A percentile compares a stretch with the other conserved stretches of the same genome.
Conservation (phyloP, 2,888 invertebrate species). For the Mythimna impura region DNA sequence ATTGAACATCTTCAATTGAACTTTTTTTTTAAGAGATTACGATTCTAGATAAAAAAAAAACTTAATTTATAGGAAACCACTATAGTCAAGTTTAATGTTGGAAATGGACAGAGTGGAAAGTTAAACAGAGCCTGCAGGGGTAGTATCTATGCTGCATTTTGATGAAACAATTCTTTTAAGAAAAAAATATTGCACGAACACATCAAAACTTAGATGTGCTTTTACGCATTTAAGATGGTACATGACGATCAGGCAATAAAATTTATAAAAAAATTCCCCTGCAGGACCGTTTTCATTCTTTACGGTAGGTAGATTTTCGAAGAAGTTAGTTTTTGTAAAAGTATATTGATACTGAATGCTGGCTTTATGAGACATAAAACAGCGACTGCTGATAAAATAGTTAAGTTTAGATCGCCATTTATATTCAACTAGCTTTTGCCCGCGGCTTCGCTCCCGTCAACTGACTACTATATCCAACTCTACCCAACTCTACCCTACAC, state of each 20-base stretch:
- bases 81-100: no score
- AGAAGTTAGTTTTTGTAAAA: neutral
- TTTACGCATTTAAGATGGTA: neutral
- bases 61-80: no score
- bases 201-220: no score
- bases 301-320: neutral
- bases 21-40: neutral
- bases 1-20: slow-evolving; percentile 68
- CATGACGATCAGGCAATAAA: neutral
- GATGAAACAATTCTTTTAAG: no score
- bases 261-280: neutral
- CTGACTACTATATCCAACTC: no score
- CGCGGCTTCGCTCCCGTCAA: no score
- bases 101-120: no score
- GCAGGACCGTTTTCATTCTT: neutral
- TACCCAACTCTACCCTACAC: no score
- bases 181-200: no score
- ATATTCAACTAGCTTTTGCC: no score
- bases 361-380: slow-evolving; percentile 1
- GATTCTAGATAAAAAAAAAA: neutral
- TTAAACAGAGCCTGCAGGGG: no score
- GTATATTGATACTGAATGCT: neutral
- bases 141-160: no score
- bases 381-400: neutral
- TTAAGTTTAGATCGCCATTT: neutral